phyloP scores from a whole-genome alignment of 2,888 invertebrate species.

The Cylindroiulus punctatus region DNA sequence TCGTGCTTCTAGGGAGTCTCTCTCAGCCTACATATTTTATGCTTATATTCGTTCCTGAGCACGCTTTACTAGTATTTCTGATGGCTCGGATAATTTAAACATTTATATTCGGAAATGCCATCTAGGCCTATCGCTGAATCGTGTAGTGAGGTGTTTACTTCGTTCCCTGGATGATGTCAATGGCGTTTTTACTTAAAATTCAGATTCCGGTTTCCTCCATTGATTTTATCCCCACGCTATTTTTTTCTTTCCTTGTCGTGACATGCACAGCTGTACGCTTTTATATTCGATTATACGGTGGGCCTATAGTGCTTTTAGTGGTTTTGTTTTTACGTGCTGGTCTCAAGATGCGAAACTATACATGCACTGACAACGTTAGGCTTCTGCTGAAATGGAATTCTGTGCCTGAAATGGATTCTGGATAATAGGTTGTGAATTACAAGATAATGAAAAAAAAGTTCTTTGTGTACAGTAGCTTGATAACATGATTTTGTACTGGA shows the following conservation, averaged over 20 bases:
- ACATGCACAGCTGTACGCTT: background rate
- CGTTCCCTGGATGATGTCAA: background rate
- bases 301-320: background rate
- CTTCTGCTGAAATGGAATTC: no score
- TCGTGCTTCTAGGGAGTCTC: background rate
- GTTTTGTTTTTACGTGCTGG: slow-evolving; percentile 19
- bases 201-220: background rate
- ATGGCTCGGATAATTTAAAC: background rate
- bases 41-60: background rate
- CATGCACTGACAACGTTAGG: no score
- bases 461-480: no score
- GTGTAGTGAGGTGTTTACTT: background rate
- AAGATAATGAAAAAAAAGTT: no score
- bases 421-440: no score
- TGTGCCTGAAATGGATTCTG: no score
- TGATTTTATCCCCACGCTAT: background rate
- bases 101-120: slow-evolving; percentile 3
- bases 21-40: background rate
- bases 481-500: no score
- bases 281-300: background rate
- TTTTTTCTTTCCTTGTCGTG: background rate
- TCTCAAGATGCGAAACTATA: background rate
- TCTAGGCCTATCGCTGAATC: background rate
- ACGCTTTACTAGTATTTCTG: background rate
- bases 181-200: background rate